Percentiles rank a stretch among this genome's conserved stretches.
Evolutionary conservation across 2,888 invertebrate species (phyloP).

Genomic region (Andrena camellia): DNA sequence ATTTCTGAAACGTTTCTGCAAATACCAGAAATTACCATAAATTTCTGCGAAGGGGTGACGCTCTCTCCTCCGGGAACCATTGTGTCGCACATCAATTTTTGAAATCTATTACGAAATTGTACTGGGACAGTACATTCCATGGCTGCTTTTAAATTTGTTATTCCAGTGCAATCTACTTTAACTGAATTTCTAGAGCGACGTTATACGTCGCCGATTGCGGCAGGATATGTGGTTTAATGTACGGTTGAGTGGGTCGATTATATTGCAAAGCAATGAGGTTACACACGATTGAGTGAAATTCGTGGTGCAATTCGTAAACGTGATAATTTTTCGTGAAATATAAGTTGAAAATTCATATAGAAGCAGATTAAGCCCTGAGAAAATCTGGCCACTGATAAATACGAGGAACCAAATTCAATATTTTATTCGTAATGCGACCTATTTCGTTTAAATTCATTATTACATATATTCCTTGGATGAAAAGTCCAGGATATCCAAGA

Average conservation of each 20-base stretch:
- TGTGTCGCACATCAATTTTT: slow-evolving; percentile 36
- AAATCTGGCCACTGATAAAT: no score
- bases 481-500: neutral
- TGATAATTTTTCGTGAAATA: neutral
- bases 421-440: no score
- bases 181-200: slow-evolving; percentile 14
- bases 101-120: neutral
- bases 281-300: neutral
- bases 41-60: neutral
- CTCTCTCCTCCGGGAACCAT: slow-evolving; percentile 48
- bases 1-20: slow-evolving; percentile 42
- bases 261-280: neutral
- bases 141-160: slow-evolving; percentile 39
- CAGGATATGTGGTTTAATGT: neutral
- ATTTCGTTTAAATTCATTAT: no score
- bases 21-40: no score
- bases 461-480: no score
- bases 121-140: slow-evolving; percentile 12
- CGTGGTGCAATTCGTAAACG: neutral
- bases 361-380: neutral
- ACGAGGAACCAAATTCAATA: no score
- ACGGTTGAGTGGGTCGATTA: neutral
- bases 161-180: neutral
- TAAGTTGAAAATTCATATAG: neutral
- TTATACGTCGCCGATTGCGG: neutral